These are phyloP conservation scores for Drosophila nr. fundita DNA, from an alignment of 2,888 invertebrate genomes.

Conservation along the genomic window DNA sequence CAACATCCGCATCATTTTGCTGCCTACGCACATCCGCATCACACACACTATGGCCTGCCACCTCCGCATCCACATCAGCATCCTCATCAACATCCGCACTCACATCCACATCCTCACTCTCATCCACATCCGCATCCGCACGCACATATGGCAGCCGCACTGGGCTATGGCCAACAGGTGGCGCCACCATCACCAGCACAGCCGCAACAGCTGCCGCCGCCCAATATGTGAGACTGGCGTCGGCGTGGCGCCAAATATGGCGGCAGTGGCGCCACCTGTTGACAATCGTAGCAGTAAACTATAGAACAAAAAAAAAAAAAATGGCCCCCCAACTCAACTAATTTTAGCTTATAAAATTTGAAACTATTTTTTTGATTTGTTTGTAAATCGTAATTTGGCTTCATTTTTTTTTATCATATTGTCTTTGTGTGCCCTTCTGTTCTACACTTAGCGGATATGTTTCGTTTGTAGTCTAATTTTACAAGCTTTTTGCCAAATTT, in stretches of 20 bases:
- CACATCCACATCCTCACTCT: slow-evolving; percentile 52
- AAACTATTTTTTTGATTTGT: slow-evolving; percentile 16
- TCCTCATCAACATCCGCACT: slow-evolving; percentile 45
- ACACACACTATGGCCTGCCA: slow-evolving; percentile 48
- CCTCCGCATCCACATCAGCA: slow-evolving; percentile 32
- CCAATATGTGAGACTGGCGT: slow-evolving; percentile 73
- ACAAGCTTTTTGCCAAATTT: slow-evolving; percentile 79
- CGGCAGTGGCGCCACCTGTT: slow-evolving; percentile 77
- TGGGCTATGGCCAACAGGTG: slow-evolving; percentile 69
- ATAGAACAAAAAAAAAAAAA: neutral
- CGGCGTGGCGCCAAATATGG: slow-evolving; percentile 75
- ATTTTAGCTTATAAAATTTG: slow-evolving; percentile 35
- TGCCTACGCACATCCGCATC: slow-evolving; percentile 57
- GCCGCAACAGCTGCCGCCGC: slow-evolving; percentile 37
- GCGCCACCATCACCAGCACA: slow-evolving; percentile 54
- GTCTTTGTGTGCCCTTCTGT: slow-evolving; percentile 37
- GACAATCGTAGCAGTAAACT: slow-evolving; percentile 53
- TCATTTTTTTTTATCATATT: slow-evolving; percentile 28
- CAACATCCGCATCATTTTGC: slow-evolving; percentile 37
- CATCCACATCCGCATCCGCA: slow-evolving; percentile 59
- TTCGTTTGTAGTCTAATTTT: slow-evolving; percentile 77
- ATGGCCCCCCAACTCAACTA: slow-evolving; percentile 30
- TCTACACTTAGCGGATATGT: slow-evolving; percentile 47
- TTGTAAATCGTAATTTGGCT: slow-evolving; percentile 12
- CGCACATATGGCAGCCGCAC: slow-evolving; percentile 67